Conservation (phyloP, 1,140 invertebrate genomes). For the Achatina immaculata region DNA sequence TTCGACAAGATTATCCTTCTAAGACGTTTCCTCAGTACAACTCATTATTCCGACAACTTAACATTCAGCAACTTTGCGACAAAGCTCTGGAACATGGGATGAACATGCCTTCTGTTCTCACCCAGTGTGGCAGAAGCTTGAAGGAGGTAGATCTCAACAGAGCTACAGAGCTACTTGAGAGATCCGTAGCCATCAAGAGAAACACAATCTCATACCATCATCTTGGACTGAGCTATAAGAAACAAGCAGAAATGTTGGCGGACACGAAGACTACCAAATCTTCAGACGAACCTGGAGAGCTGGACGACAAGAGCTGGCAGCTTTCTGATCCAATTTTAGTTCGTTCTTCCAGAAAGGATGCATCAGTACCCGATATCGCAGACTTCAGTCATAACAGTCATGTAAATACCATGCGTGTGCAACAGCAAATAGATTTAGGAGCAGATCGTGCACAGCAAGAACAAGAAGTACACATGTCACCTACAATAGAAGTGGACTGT, state of each 20-base stretch:
- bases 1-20: not conserved
- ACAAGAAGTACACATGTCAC: too few relatives aligned
- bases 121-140: not conserved
- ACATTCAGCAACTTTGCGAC: not conserved
- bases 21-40: not conserved
- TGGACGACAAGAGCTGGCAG: not conserved
- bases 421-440: too few relatives aligned
- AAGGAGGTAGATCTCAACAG: not conserved
- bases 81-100: not conserved
- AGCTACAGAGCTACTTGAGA: not conserved
- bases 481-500: too few relatives aligned
- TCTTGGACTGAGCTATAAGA: not conserved
- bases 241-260: not conserved
- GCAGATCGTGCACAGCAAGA: too few relatives aligned
- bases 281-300: not conserved
- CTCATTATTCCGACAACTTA: not conserved
- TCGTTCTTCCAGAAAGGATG: not conserved
- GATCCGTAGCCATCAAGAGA: not conserved
- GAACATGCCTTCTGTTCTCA: not conserved
- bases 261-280: not conserved
- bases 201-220: not conserved
- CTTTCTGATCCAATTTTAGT: not conserved
- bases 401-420: too few relatives aligned
- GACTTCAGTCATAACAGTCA: too few relatives aligned
- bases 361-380: too few relatives aligned